Percentiles rank a stretch among this genome's conserved stretches.
These are phyloP conservation scores for Xestia sexstrigata DNA, from an alignment of 2,888 invertebrate genomes.

Conservation along the genomic window DNA sequence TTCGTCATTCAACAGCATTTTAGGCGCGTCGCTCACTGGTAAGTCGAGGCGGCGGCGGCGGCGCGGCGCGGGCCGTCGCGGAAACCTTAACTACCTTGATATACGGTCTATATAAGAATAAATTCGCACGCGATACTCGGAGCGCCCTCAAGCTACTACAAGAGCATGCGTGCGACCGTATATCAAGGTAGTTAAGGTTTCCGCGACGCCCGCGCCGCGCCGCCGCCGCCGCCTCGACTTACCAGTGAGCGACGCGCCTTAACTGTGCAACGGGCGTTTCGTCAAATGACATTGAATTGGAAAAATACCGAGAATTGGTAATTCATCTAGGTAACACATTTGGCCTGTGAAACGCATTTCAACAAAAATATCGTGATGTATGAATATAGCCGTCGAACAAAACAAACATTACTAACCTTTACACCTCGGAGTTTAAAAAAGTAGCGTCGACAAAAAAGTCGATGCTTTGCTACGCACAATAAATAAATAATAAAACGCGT, in stretches of 20 bases:
- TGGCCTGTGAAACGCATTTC: constrained; percentile 39
- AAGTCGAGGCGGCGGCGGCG: too few relatives aligned
- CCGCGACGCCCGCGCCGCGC: too few relatives aligned
- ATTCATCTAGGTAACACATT: constrained; percentile 47
- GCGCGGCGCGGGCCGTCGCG: too few relatives aligned
- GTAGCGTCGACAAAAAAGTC: constrained; percentile 75
- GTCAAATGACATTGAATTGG: constrained; percentile 21
- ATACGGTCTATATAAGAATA: too few relatives aligned
- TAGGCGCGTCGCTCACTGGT: too few relatives aligned
- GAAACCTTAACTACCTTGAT: too few relatives aligned
- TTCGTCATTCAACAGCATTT: background rate
- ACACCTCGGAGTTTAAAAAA: constrained; percentile 74
- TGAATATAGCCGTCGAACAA: constrained; percentile 68
- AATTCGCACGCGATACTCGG: too few relatives aligned
- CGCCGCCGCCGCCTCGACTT: too few relatives aligned
- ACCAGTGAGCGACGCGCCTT: too few relatives aligned
- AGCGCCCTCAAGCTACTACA: too few relatives aligned
- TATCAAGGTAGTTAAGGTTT: too few relatives aligned
- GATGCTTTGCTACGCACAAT: constrained; percentile 67
- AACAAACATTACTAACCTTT: constrained; percentile 76
- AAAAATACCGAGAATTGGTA: constrained; percentile 37
- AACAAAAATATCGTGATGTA: constrained; percentile 68
- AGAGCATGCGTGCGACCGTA: too few relatives aligned
- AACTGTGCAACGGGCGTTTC: constrained; percentile 4
- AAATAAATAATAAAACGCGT: constrained; percentile 74